These are phyloP conservation scores for Drosophila atripex DNA, from an alignment of 2,888 invertebrate genomes.

Conservation along the genomic window DNA sequence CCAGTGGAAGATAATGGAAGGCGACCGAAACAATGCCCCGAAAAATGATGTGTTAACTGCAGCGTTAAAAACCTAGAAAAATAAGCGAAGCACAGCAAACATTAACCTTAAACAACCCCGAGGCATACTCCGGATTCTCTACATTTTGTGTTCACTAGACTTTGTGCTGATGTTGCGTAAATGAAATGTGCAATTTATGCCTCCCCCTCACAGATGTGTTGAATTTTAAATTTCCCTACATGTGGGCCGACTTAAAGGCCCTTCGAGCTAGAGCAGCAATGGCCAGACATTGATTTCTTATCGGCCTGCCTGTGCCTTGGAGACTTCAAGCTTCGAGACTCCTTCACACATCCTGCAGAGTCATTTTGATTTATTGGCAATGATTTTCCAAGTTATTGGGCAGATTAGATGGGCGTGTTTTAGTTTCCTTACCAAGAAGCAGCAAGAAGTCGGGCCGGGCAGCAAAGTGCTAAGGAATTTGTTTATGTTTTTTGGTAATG, in stretches of 20 bases:
- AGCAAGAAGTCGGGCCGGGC: background rate
- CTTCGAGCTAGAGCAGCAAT: slow-evolving; percentile 6
- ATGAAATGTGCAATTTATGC: slow-evolving; percentile 69
- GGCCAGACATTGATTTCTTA: slow-evolving; percentile 43
- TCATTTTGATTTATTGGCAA: slow-evolving; percentile 83
- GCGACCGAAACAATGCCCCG: slow-evolving; percentile 45
- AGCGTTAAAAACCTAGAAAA: slow-evolving; percentile 67
- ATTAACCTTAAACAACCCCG: slow-evolving; percentile 20
- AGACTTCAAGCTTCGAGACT: slow-evolving; percentile 24
- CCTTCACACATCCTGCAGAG: slow-evolving; percentile 65
- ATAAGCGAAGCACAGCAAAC: slow-evolving; percentile 3
- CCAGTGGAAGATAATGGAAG: slow-evolving; percentile 76
- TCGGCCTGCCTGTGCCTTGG: slow-evolving; percentile 22
- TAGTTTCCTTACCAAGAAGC: slow-evolving; percentile 55
- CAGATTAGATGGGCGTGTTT: slow-evolving; percentile 79
- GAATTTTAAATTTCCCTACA: slow-evolving; percentile 68
- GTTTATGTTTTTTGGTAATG: slow-evolving; percentile 62
- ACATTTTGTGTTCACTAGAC: slow-evolving; percentile 30
- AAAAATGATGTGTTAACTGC: slow-evolving; percentile 77
- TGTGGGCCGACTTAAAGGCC: slow-evolving; percentile 42
- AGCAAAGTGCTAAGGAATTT: slow-evolving; percentile 70
- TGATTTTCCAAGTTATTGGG: slow-evolving; percentile 83
- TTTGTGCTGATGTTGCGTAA: slow-evolving; percentile 77
- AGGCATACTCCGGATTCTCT: slow-evolving; percentile 3
- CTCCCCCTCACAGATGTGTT: slow-evolving; percentile 60